A percentile compares a stretch with the other conserved stretches of the same genome.
Conservation (phyloP, 1,140 invertebrate genomes). For the Orchestia grillus region DNA sequence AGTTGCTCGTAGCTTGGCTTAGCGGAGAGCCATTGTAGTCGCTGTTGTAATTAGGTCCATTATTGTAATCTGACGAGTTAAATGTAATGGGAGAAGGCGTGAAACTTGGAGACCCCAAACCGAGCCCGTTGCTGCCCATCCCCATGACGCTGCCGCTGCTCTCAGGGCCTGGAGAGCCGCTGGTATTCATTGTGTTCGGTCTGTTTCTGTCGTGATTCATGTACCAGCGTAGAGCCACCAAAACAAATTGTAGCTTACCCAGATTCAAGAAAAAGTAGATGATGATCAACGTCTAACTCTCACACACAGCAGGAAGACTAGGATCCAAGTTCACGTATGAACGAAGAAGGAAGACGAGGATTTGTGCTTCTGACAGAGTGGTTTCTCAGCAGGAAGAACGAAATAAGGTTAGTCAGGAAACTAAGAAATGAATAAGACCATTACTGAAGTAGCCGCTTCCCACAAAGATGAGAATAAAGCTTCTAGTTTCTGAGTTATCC, state of each 20-base stretch:
- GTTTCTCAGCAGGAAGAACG: not conserved
- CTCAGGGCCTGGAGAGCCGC: slow-evolving; percentile 19
- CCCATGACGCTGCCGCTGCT: slow-evolving; percentile 20
- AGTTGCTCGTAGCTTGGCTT: slow-evolving; percentile 7
- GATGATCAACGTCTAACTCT: not conserved
- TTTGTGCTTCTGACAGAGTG: not conserved
- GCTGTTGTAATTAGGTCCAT: slow-evolving; percentile 24
- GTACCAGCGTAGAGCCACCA: not conserved
- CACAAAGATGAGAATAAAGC: not conserved
- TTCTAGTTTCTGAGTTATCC: not conserved
- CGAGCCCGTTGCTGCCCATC: slow-evolving; percentile 34
- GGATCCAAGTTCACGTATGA: not conserved
- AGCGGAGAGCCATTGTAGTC: slow-evolving; percentile 34
- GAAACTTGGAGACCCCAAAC: slow-evolving; percentile 24
- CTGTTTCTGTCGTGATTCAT: not conserved
- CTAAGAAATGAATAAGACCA: not conserved
- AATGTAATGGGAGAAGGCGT: not conserved
- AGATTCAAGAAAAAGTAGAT: not conserved
- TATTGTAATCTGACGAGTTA: not conserved
- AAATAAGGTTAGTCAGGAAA: not conserved
- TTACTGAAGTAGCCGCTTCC: not conserved
- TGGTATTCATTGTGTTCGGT: not conserved
- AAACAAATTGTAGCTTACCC: not conserved
- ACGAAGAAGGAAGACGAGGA: not conserved
- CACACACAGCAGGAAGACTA: not conserved